Evolutionary conservation across 1,140 invertebrate genomes (phyloP).

Genomic region (Ips nitidus): DNA sequence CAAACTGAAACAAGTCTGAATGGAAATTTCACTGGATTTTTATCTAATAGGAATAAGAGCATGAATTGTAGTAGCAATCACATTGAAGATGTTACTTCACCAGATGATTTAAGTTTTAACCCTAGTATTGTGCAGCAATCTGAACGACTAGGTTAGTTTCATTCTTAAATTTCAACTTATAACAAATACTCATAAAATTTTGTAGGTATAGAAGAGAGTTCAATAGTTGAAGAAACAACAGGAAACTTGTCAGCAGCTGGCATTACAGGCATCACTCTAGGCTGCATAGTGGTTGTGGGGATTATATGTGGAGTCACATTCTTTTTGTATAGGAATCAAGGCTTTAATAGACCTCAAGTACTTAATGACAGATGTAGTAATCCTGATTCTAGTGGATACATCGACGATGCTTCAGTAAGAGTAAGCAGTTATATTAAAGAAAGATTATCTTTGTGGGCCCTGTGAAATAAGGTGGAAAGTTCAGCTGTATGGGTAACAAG

Average conservation of each 20-base stretch:
- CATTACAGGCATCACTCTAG: conserved; percentile 72
- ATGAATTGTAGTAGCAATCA: conserved; percentile 40
- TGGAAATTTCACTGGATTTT: conserved; percentile 24
- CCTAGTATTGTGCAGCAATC: conserved; percentile 37
- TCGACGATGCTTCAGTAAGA: conserved; percentile 85
- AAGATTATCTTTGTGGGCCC: conserved; percentile 26
- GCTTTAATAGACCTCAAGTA: conserved; percentile 78
- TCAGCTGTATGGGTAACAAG: too few relatives aligned
- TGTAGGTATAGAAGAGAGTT: conserved; percentile 24
- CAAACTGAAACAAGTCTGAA: conserved; percentile 27
- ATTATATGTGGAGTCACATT: conserved; percentile 70
- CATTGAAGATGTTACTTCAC: conserved; percentile 42
- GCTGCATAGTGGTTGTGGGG: conserved; percentile 65
- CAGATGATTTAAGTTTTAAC: conserved; percentile 40
- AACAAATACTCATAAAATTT: conserved; percentile 11
- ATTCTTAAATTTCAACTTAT: not conserved
- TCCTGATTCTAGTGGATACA: conserved; percentile 83
- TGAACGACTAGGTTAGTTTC: conserved; percentile 27
- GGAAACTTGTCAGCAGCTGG: conserved; percentile 63
- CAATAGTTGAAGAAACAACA: conserved; percentile 23
- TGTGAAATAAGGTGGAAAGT: not conserved
- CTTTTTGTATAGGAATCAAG: conserved; percentile 72
- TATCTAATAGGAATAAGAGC: conserved; percentile 34
- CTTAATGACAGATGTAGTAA: conserved; percentile 79
- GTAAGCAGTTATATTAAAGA: conserved; percentile 57